Evolutionary conservation across 1,140 invertebrate species (phyloP).

Genomic region (Tetramorium parvispinum): DNA sequence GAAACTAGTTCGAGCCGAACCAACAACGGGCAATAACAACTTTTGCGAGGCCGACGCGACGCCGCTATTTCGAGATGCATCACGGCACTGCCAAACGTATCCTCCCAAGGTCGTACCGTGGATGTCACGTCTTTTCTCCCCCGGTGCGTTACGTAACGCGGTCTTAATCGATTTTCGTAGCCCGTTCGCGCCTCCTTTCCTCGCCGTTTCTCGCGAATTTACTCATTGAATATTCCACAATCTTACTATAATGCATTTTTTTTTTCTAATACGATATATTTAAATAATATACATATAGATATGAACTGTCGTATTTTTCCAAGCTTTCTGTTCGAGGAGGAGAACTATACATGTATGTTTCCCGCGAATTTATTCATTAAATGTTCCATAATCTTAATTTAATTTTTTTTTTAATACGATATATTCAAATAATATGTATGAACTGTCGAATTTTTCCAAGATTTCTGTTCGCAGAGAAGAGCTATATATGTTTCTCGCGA

Average conservation of each 20-base stretch:
- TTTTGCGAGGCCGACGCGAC: conserved; percentile 40
- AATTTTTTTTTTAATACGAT: neutral
- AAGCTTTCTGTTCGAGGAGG: no score
- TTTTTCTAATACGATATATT: no score
- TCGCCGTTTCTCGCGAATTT: neutral
- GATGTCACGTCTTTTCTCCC: conserved; percentile 30
- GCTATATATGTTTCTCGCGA: neutral
- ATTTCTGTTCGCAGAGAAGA: neutral
- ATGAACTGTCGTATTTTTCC: no score
- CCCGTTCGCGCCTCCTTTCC: neutral
- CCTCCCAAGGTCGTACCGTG: conserved; percentile 26
- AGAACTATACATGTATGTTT: neutral
- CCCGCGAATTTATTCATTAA: neutral
- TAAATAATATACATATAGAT: no score
- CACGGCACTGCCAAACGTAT: conserved; percentile 43
- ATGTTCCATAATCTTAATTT: neutral
- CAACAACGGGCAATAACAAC: conserved; percentile 40
- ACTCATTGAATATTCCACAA: neutral
- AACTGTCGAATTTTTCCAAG: neutral
- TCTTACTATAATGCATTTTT: neutral
- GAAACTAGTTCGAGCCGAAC: conserved; percentile 48
- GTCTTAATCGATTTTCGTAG: conserved; percentile 5
- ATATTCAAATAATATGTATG: neutral
- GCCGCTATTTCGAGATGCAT: conserved; percentile 54
- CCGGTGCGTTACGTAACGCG: conserved; percentile 11